Base-by-base conservation (phyloP, 2,797 vertebrate genomes). In the Anguilla obscura region DNA sequence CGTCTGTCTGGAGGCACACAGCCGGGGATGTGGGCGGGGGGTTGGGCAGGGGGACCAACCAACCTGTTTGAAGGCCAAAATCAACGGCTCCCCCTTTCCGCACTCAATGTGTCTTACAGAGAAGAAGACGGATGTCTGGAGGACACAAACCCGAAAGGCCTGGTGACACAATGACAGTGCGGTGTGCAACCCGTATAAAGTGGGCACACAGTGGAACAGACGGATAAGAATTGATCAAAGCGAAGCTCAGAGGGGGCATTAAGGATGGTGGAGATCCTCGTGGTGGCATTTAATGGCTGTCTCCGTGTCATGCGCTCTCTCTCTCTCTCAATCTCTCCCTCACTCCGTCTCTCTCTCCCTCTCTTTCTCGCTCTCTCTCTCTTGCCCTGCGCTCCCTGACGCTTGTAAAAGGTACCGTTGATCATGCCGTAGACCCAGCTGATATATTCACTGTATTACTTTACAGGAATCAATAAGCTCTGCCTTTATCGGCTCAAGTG, bases 391-490 rank as follows among this genome's bases (percentile, higher is more conserved):
- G 63, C 40, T 54, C n/a, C 30, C 79, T 27, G 45, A 36, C 80
- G 33, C 74, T 30, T 86, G 89, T 90, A 86, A 90, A 84, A 90
- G 74, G 84, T 88, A 66, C 63, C 50, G 85, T 52, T 60, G 85
- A 87, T 86, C 86, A 80, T 79, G 74, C 48, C 60, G 86, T 8
- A 30, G 60, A 96, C 95, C 95, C 95, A 95, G 95, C 96, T 96
- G 96, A 97, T 97, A 97, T 97, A 98, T 97, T 97, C 96, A 96
- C 96, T 97, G 96, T 97, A 98, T 97, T 98, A 97, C 97, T 97
- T 97, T 96, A 95, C 93, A 94, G 94, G 96, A 96, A 99, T 98
- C 98, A 97, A 99, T 99, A 98, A 92, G 94, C 94, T 94, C 93
- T 95, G 95, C 96, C 96, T 96, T 98, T 97, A 97, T 97, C 96